phyloP scores from a whole-genome alignment of 2,888 invertebrate genomes.

The Yponomeuta evonymella region DNA sequence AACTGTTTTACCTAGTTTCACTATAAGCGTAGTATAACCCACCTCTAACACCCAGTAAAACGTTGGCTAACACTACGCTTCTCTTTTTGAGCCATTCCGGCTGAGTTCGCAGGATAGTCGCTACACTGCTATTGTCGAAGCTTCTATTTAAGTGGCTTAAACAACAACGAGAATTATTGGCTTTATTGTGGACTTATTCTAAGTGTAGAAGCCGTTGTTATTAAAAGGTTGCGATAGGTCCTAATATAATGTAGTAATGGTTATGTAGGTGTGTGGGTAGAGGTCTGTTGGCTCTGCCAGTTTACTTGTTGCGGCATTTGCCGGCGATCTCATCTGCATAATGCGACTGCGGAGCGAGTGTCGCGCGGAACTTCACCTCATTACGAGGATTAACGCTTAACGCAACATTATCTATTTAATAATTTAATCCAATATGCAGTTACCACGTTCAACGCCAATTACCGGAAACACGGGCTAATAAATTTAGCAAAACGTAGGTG shows the following conservation, averaged over 20 bases:
- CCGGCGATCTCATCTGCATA: conserved; percentile 64
- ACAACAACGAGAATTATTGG: conserved; percentile 17
- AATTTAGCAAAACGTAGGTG: conserved; percentile 4
- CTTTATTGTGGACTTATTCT: not conserved
- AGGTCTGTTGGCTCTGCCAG: conserved; percentile 43
- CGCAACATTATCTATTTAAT: conserved; percentile 12
- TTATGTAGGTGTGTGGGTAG: conserved; percentile 4
- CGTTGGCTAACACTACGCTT: conserved; percentile 35
- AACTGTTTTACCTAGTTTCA: too few species aligned
- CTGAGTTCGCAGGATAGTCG: conserved; percentile 27
- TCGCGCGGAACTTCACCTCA: conserved; percentile 49
- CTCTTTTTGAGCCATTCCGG: conserved; percentile 35
- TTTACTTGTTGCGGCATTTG: conserved; percentile 72
- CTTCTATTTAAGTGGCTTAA: conserved; percentile 19
- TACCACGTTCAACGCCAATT: conserved; percentile 46
- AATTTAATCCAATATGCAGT: conserved; percentile 7
- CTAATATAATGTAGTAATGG: not conserved
- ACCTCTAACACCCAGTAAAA: conserved; percentile 24
- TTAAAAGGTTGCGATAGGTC: not conserved
- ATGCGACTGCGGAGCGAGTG: conserved; percentile 58
- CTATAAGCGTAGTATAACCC: too few species aligned
- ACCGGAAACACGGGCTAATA: conserved; percentile 22
- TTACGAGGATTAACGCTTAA: conserved; percentile 28
- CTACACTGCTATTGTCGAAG: conserved; percentile 29
- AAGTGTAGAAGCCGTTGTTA: not conserved